Evolutionary conservation across 2,113 vertebrate species (phyloP), one percentile per base, ranked within the genome.

Genomic region (Regulus satrapa): DNA sequence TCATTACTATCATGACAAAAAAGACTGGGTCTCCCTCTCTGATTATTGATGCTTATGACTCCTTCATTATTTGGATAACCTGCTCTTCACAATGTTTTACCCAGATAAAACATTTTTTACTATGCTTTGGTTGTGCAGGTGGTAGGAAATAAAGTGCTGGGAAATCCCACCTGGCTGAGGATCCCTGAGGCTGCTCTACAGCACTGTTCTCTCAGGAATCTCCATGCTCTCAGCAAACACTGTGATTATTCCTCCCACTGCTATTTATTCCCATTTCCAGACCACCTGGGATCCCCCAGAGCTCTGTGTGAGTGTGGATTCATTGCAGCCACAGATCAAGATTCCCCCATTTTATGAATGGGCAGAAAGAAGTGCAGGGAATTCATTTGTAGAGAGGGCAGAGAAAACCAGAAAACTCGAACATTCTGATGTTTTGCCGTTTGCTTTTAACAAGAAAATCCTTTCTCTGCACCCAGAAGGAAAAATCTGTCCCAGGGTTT

Each of bases 401-500:
- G 68, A 85, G 56, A 23, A 56, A 74, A 4, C 4, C 45, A 51
- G 46, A 77, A 56, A 59, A 29, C 31, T 84, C 31, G 18, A 8
- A 59, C 11, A 34, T 79, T 58, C 59, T 43, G 38, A 8, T 79
- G 45, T 54, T 81, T 89, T 68, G 21, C 24, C 28, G 9, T 52
- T 72, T 92, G 74, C 45, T 94, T 85, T 68, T 95, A 48, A 89
- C 80, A 2, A 95, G 1, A 29, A 98, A 95, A 23, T n/a, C 56
- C 26, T 82, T 97, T 97, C 32, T 95, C 81, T 95, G 95, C 66
- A 96, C 61, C 93, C 87, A 94, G 48, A 88, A 95, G 6, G 89
- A 94, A 51, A 52, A 59, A 61, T 95, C 91, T 96, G n/a, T 96
- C 83, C 8, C 10, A 91, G 28, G 94, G 88, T 51, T 96, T 95